Evolutionary conservation across 2,113 vertebrate species (phyloP), one percentile per base, ranked within the genome.

Genomic region (Brachypodius melanocephalos): DNA sequence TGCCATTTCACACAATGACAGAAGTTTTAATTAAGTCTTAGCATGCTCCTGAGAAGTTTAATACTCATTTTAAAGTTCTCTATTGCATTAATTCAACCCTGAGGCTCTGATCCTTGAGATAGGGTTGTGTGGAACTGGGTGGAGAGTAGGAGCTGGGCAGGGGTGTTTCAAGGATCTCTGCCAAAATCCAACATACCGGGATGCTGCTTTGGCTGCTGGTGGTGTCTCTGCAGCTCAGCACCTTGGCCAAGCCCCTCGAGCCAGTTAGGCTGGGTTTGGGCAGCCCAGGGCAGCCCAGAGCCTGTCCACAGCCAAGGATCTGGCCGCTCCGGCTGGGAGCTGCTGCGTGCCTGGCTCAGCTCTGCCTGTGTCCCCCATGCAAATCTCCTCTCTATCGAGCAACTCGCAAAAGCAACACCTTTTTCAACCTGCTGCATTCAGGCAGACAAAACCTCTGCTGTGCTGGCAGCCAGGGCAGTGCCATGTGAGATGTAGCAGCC

Each of bases 281-380:
- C 79, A 90, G 59, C 78, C 66, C 46, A 40, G 65, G 55, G 31
- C 74, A 58, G 69, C 12, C 2, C 2, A 20, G 67, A 73, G 78
- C 40, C 3, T 2, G 43, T 21, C 24, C 73, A 14, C 32, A 63
- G 45, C 19, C 1, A 0, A 66, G 59, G 51, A 69, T 25, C 68
- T 1, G 2, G 13, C 12, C 0, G 0, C 25, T 66, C 14, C 0
- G 0, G 21, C 66, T 58, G 57, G 49, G 49, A 80, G 63, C 22
- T 42, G 58, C 45, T 29, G 63, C 51, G 18, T 6, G 1, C 34
- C 81, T 1, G 0, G 46, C 49, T 80, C 6, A 1, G 36, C 20
- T 84, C 45, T 61, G 58, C 67, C 52, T 32, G 31, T 12, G 17
- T 29, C 17, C 46, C 31, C 38, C 13, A 1, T 5, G 29, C 52